A percentile compares a stretch with the other conserved stretches of the same genome.
Conservation (phyloP, 1,140 invertebrate genomes). For the Bombus fervidus region DNA sequence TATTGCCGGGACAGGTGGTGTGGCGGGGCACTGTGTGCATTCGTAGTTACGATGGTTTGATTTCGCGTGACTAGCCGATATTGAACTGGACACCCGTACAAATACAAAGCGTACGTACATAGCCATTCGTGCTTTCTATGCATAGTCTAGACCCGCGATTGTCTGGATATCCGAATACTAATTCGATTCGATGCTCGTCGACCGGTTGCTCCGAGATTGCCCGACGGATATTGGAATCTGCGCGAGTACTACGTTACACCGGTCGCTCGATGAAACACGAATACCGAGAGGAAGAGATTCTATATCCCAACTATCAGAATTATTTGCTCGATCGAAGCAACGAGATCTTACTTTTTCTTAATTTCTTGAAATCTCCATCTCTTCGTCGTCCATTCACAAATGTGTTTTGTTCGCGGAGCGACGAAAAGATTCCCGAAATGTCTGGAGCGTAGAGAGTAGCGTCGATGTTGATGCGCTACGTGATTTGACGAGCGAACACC, state of each 20-base stretch:
- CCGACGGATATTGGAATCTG: conserved; percentile 42
- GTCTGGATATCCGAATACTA: conserved; percentile 54
- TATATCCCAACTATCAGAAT: not conserved
- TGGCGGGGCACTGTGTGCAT: conserved; percentile 63
- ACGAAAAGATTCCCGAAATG: not conserved
- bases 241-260: not conserved
- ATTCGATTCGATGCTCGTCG: conserved; percentile 46
- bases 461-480: too few relatives aligned
- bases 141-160: conserved; percentile 40
- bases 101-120: conserved; percentile 29
- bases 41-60: conserved; percentile 76
- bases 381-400: too few relatives aligned
- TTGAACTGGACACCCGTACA: conserved; percentile 67
- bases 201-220: conserved; percentile 32
- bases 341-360: not conserved
- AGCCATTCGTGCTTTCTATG: conserved; percentile 29
- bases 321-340: not conserved
- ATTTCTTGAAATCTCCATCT: not conserved
- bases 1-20: conserved; percentile 71
- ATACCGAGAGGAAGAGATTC: not conserved
- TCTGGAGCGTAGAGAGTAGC: too few relatives aligned
- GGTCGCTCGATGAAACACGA: not conserved
- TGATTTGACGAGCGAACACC: not conserved
- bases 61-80: conserved; percentile 75
- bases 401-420: not conserved